These are phyloP conservation scores for Linyphia triangularis DNA, from an alignment of 2,888 invertebrate species.

Conservation along the genomic window DNA sequence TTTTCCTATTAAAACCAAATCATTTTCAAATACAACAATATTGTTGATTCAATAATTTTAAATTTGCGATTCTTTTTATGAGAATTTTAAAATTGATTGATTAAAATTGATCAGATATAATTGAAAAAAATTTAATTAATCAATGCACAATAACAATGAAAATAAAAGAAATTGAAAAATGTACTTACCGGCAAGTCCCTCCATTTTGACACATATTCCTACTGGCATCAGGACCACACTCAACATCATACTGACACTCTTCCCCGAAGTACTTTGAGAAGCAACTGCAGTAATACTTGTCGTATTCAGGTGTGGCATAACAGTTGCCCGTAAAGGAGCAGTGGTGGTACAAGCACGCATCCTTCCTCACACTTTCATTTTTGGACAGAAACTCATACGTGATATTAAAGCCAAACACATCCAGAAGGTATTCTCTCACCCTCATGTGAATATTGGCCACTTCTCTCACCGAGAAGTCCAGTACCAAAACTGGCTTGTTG, in stretches of 20 bases:
- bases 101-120: background rate
- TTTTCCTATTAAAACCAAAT: too few species aligned
- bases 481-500: constrained; percentile 86
- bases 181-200: constrained; percentile 88
- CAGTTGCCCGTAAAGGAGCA: constrained; percentile 94
- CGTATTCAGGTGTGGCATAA: constrained; percentile 85
- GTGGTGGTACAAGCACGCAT: constrained; percentile 86
- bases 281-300: constrained; percentile 88
- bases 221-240: constrained; percentile 85
- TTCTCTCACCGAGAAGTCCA: constrained; percentile 86
- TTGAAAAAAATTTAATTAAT: background rate
- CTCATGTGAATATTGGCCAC: constrained; percentile 86
- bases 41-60: too few species aligned
- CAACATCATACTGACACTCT: constrained; percentile 89
- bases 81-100: background rate
- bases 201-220: constrained; percentile 87
- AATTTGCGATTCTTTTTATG: too few species aligned
- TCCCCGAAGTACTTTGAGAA: constrained; percentile 89
- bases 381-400: constrained; percentile 89
- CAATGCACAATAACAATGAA: background rate
- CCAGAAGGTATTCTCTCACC: constrained; percentile 88
- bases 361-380: constrained; percentile 76
- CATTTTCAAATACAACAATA: too few species aligned
- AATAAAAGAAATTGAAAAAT: constrained; percentile 1
- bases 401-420: constrained; percentile 94